A percentile compares a stretch with the other conserved stretches of the same genome.
Conservation (phyloP, 2,113 vertebrate genomes). For the Crotalus viridis region DNA sequence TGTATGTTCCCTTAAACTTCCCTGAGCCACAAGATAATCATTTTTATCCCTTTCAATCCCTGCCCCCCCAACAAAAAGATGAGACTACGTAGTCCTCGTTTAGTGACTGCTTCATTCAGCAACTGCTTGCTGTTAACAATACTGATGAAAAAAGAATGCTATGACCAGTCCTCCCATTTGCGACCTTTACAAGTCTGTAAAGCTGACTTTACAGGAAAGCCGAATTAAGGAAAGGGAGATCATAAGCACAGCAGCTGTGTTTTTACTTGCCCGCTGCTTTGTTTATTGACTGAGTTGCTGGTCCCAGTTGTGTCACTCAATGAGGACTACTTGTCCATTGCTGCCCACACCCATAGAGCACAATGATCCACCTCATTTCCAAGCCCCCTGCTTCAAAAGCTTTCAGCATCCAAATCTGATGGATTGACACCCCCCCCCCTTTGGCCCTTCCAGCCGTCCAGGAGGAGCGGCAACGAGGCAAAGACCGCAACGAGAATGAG, state of each 20-base stretch:
- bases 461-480: slow-evolving; percentile 95
- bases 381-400: rapidly evolving
- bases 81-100: not conserved
- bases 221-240: not conserved
- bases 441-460: slow-evolving; percentile 85
- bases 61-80: not conserved
- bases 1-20: not conserved
- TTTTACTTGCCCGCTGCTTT: not conserved
- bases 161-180: not conserved
- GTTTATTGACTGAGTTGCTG: not conserved
- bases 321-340: not conserved
- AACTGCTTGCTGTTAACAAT: not conserved
- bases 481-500: slow-evolving; percentile 90
- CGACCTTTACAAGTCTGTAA: not conserved
- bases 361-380: not conserved
- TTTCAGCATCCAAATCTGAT: rapidly evolving
- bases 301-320: not conserved
- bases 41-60: not conserved
- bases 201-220: not conserved
- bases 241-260: not conserved
- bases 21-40: not conserved
- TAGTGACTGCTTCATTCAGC: not conserved
- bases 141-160: not conserved
- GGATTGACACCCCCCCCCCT: slow-evolving; percentile 13
- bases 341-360: not conserved